Evolutionary conservation across 2,113 vertebrate species (phyloP).

Genomic region (Oreamnos americanus): DNA sequence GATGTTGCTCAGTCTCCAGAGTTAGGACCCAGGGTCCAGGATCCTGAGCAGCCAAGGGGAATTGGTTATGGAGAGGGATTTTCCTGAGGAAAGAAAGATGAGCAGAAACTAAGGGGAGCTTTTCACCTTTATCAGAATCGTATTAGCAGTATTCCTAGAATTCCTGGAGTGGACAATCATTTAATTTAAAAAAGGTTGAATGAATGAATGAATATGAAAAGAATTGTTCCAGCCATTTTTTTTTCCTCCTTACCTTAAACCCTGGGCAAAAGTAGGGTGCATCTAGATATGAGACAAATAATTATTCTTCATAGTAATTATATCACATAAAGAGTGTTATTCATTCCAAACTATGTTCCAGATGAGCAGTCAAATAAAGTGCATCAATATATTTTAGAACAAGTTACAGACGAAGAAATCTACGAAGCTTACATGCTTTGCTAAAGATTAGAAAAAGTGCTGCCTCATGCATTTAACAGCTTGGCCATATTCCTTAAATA

Average conservation of each 20-base stretch:
- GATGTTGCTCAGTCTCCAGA: background rate
- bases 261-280: background rate
- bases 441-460: slow-evolving; percentile 1
- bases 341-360: background rate
- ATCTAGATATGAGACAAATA: background rate
- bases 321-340: background rate
- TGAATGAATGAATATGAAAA: background rate
- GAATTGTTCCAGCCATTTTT: background rate
- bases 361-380: background rate
- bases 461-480: background rate
- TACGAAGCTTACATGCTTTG: background rate
- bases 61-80: background rate
- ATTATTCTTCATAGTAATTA: background rate
- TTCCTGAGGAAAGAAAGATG: background rate
- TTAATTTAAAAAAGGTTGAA: background rate
- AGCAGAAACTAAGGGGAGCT: background rate
- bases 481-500: slow-evolving; percentile 8
- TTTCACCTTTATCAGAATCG: background rate
- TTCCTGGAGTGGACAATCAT: background rate
- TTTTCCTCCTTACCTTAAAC: background rate
- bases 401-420: background rate
- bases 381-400: background rate
- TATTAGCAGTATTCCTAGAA: background rate
- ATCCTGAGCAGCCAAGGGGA: background rate
- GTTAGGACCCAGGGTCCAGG: background rate